Base-by-base conservation (phyloP, 2,888 invertebrate species). In the Perithous albicinctus region DNA sequence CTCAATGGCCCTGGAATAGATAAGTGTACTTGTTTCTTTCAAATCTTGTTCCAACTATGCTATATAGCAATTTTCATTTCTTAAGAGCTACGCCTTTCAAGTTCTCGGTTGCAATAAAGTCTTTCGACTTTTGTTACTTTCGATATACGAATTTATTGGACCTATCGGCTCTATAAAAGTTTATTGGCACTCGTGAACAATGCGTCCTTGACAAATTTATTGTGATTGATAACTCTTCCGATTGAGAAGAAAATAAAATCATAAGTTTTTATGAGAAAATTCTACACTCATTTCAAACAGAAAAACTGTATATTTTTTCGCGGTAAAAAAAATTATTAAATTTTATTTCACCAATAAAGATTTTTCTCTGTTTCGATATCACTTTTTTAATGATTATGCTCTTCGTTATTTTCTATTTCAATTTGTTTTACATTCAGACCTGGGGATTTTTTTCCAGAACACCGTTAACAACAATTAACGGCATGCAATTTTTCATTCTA, bases 1-100 rank as follows among this genome's bases (percentile, higher is more conserved):
- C 67, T 51, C 38, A 67, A 48, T 67, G 35, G 51, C 35, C n/a
- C 51, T 67, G 35, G n/a, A 38, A 38, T 51, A 67, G 67, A 67
- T 67, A 51, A 51, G 46, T 67, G 48, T 67, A 67, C 32, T 41
- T 41, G 35, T 51, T 51, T 67, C 48, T 35, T 32, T 48, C 23
- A 20, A 32, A 29, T 51, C 18, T 20, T 20, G 6, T 51, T 67
- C 51, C 32, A 23, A 5, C 48, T 51, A 6, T 12, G 51, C n/a
- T n/a, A n/a, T n/a, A 23, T 51, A 10, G 12, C 51, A 8, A 51
- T 51, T 2, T 5, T 46, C 10, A 46, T 20, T 32, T 0, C 63
- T 10, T 23, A 20, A 41, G 23, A 51, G 35, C 7, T 35, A 15
- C 64, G 7, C 0, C 15, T 12, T 3, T 26, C 64, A 5, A 29